phyloP scores from a whole-genome alignment of 2,888 invertebrate genomes.

The Cataglyphis albicans region DNA sequence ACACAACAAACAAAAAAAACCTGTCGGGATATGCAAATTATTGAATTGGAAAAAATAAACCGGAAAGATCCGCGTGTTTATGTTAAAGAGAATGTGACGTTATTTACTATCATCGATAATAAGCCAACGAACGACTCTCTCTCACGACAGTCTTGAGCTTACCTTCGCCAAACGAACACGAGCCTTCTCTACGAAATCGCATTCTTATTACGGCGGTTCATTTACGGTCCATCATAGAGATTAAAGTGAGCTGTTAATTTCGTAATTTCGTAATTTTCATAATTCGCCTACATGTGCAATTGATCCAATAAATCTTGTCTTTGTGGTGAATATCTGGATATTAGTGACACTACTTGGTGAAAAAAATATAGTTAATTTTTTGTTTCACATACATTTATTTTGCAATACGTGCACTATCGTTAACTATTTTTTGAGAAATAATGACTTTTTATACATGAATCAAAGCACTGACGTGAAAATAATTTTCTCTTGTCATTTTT shows the following conservation, averaged over 20 bases:
- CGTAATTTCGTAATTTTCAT: slow-evolving; percentile 3
- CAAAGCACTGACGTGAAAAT: not conserved
- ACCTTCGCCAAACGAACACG: slow-evolving; percentile 61
- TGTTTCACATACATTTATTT: not conserved
- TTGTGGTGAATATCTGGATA: not conserved
- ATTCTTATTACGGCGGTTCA: not conserved
- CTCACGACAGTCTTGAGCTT: slow-evolving; percentile 64
- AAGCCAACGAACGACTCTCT: slow-evolving; percentile 63
- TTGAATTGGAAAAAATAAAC: not conserved
- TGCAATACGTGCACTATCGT: not conserved
- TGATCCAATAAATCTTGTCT: not conserved
- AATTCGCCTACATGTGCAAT: not conserved
- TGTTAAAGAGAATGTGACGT: slow-evolving; percentile 16
- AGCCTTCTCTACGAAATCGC: slow-evolving; percentile 29
- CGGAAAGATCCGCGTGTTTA: slow-evolving; percentile 13
- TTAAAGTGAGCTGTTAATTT: slow-evolving; percentile 6
- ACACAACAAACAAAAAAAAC: not conserved
- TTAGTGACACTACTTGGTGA: not conserved
- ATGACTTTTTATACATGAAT: not conserved
- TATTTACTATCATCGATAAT: slow-evolving; percentile 59
- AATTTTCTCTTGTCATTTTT: not conserved
- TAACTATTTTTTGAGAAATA: not conserved
- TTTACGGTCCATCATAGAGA: not conserved
- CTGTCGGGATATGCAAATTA: not conserved
- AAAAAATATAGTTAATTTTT: not conserved